Evolutionary conservation across 30 jellyfish, hydroid and myxozoan species (phyloP).

Genomic region (Chironex yamaguchii): DNA sequence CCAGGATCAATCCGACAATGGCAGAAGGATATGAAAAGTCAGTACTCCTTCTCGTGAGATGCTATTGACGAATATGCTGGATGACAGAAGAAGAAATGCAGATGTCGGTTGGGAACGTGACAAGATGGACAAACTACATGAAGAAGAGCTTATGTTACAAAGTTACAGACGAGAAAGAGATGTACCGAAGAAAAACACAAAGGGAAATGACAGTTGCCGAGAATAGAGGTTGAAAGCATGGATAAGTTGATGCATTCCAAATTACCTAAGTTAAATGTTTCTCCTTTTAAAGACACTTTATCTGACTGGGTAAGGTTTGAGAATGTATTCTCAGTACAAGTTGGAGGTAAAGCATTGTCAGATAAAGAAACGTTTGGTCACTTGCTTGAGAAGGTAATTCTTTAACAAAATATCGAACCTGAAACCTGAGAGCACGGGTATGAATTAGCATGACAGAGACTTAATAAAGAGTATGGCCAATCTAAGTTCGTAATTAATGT

Average conservation of each 20-base stretch:
- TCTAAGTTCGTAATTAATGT: slow-evolving; percentile 6
- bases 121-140: no score
- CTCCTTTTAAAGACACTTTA: slow-evolving; percentile 46
- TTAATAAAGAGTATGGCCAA: slow-evolving; percentile 42
- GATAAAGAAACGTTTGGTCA: slow-evolving; percentile 32
- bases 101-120: no score
- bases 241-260: slow-evolving; percentile 8
- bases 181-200: no score
- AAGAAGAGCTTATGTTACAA: no score
- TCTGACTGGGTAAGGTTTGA: slow-evolving; percentile 45
- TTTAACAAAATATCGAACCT: not conserved
- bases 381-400: slow-evolving; percentile 27
- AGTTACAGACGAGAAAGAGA: no score
- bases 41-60: no score
- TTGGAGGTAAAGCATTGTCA: slow-evolving; percentile 22
- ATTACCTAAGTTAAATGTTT: slow-evolving; percentile 31
- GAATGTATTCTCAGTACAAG: slow-evolving; percentile 29
- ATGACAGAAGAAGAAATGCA: no score
- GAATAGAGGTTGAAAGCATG: not conserved
- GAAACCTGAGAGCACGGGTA: slow-evolving; percentile 15
- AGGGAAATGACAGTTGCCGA: no score
- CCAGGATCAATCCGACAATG: slow-evolving; percentile 20
- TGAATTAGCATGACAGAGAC: slow-evolving; percentile 22
- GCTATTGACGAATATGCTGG: no score
- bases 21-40: slow-evolving; percentile 20